phyloP scores from a whole-genome alignment of 2,888 invertebrate species.

The Germaria angustata region DNA sequence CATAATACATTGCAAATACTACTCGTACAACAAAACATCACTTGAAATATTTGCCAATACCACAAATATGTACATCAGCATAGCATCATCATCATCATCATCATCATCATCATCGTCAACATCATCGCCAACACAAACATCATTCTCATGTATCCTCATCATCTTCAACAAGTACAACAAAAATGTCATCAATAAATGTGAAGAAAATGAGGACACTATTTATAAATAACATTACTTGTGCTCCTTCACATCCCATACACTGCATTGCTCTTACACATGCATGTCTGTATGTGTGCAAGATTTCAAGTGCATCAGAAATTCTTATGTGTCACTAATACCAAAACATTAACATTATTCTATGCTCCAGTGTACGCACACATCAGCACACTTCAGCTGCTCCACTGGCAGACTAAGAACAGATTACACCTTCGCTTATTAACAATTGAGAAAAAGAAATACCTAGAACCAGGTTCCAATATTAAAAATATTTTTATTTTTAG shows the following conservation, averaged over 20 bases:
- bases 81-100: not conserved
- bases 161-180: constrained; percentile 23
- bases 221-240: constrained; percentile 28
- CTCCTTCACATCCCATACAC: not conserved
- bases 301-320: constrained; percentile 58
- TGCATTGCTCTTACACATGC: not conserved
- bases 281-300: not conserved
- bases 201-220: constrained; percentile 53
- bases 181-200: constrained; percentile 29
- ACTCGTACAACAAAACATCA: constrained; percentile 24
- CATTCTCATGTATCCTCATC: not conserved
- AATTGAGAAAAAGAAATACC: not conserved
- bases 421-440: constrained; percentile 9
- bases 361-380: not conserved
- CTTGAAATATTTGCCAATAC: constrained; percentile 32
- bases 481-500: too few species aligned
- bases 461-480: too few species aligned
- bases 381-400: not conserved
- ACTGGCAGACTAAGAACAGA: not conserved
- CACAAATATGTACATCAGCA: constrained; percentile 1
- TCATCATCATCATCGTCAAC: not conserved
- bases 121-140: not conserved
- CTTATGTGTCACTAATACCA: constrained; percentile 30
- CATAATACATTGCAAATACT: constrained; percentile 30
- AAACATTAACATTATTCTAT: constrained; percentile 5